Evolutionary conservation across 2,888 invertebrate species (phyloP).

Genomic region (Muscina levida): DNA sequence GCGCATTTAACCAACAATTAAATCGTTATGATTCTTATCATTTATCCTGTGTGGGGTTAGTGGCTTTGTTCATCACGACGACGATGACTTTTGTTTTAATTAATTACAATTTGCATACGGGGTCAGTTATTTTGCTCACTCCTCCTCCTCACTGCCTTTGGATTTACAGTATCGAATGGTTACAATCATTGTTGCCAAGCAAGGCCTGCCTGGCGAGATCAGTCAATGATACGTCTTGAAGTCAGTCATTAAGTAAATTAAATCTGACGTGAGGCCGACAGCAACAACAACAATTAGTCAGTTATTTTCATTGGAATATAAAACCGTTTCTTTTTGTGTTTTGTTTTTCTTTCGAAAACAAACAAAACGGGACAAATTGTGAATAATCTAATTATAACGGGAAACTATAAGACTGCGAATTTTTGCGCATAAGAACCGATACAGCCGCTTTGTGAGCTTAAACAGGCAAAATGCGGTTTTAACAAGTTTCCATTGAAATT

Average conservation of each 20-base stretch:
- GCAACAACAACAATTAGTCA: conserved; percentile 47
- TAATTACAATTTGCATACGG: conserved; percentile 61
- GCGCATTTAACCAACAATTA: not conserved
- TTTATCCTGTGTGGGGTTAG: conserved; percentile 52
- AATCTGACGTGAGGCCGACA: conserved; percentile 55
- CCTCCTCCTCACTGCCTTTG: too few relatives aligned
- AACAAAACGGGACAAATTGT: not conserved
- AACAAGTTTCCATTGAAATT: conserved; percentile 51
- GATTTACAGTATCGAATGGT: not conserved
- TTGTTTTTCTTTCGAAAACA: too few relatives aligned
- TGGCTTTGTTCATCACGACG: not conserved
- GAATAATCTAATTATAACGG: conserved; percentile 15
- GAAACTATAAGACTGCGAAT: conserved; percentile 6
- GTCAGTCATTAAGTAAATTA: conserved; percentile 55
- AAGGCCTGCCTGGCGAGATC: too few relatives aligned
- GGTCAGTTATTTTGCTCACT: conserved; percentile 57
- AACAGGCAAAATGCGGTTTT: conserved; percentile 45
- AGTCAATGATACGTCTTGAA: conserved; percentile 13
- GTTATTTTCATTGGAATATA: conserved; percentile 28
- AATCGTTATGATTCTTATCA: too few relatives aligned
- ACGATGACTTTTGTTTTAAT: conserved; percentile 48
- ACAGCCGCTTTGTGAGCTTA: conserved; percentile 16
- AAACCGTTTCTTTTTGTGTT: too few relatives aligned
- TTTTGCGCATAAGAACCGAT: conserved; percentile 1
- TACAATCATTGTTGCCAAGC: too few relatives aligned